These are phyloP conservation scores for Regulus satrapa DNA, from an alignment of 2,113 vertebrate genomes.

Conservation along the genomic window DNA sequence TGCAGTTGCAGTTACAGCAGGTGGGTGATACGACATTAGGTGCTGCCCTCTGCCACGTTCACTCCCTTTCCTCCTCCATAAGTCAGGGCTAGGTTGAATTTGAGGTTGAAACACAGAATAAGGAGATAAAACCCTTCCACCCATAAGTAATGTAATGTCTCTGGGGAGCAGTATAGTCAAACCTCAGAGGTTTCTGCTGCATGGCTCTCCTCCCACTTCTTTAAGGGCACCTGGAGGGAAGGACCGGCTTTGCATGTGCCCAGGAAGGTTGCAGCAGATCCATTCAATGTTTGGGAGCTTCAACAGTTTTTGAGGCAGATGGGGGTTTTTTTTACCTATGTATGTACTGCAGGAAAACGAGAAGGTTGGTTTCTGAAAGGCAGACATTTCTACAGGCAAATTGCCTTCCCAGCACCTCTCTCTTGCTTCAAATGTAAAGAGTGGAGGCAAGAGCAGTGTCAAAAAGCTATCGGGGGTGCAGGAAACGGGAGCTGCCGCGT, in stretches of 20 bases:
- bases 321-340: background rate
- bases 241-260: background rate
- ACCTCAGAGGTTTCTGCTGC: background rate
- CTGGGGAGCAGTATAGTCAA: background rate
- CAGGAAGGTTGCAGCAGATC: background rate
- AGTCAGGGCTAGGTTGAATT: background rate
- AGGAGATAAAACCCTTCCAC: background rate
- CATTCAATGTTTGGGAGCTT: background rate
- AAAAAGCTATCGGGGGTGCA: background rate
- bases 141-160: background rate
- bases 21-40: background rate
- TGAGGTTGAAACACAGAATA: background rate
- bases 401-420: background rate
- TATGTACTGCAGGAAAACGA: background rate
- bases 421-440: background rate
- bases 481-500: background rate
- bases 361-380: background rate
- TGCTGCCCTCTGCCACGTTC: background rate
- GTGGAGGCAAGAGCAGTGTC: background rate
- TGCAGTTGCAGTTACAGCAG: background rate
- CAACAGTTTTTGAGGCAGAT: fast-evolving
- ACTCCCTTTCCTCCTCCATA: background rate
- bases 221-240: background rate
- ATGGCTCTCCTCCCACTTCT: background rate
- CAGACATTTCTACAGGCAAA: background rate